Base-by-base conservation (phyloP, 2,888 invertebrate genomes). In the Synergus laeviventris region DNA sequence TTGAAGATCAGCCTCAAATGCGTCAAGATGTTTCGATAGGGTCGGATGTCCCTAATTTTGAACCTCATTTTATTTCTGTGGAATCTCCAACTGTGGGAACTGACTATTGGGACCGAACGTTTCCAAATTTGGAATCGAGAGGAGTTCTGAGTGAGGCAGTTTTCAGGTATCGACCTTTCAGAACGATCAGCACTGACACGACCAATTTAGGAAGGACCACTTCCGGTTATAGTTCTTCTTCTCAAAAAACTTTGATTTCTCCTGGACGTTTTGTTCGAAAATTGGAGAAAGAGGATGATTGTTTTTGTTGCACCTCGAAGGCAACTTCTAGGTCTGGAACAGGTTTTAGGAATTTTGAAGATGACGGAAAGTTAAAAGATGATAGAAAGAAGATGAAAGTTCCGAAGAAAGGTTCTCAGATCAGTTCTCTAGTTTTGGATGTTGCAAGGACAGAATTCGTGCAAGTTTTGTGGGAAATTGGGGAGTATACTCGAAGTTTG, bases 391-490 rank as follows among this genome's bases (percentile, higher is more conserved):
- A 54, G 54, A 45, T 38, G 14, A 21, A 60, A n/a, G 49, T 16
- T n/a, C 12, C 36, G 49, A 45, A 60, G 59, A 73, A 73, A 39
- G 21, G 11, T 36, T 18, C 14, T 18, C 14, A n/a, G 1, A 60
- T 45, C 1, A 24, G 21, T 60, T 18, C 24, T 31, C 39, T 12
- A 60, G 21, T 7, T 60, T 39, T 59, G 4, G 82, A 82, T 74
- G 59, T 81, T 16, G 80, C 81, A 8, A 78, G 79, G 18, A 80
- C 81, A 7, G 79, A 84, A 77, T 83, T 83, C 42, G 76, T 83
- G 0, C 59, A 74, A 38, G 78, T 84, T 74, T 79, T 86, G 16
- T 79, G 76, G 4, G 86, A 86, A 38, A 81, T 87, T 16, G 84
- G 82, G 39, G 79, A 84, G 21, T 78, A 83, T 7, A 83, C 84